A percentile compares a stretch with the other conserved stretches of the same genome.
phyloP scores from a whole-genome alignment of 2,797 vertebrate genomes.

The Anabas testudineus region DNA sequence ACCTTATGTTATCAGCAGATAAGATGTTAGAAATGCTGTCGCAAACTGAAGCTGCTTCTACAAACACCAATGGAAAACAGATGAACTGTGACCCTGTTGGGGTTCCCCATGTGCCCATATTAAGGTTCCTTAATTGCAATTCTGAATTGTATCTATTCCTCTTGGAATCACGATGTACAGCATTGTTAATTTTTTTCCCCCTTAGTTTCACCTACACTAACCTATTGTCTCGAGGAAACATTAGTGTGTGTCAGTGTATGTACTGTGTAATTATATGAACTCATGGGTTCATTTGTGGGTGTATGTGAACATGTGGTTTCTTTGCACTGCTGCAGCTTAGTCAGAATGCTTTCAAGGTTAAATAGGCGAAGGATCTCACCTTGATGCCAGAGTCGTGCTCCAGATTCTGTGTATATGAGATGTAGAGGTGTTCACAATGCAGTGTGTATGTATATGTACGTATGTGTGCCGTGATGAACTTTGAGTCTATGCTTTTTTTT shows the following conservation, averaged over 20 bases:
- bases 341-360: constrained; percentile 18
- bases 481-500: constrained; percentile 17
- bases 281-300: not conserved
- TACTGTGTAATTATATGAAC: not conserved
- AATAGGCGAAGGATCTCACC: constrained; percentile 13
- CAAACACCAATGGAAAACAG: too few species aligned
- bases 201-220: not conserved
- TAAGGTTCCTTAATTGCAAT: too few species aligned
- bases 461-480: constrained; percentile 2
- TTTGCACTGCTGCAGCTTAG: not conserved
- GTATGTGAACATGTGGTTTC: not conserved
- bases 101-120: too few species aligned
- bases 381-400: constrained; percentile 8
- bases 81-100: too few species aligned
- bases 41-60: too few species aligned
- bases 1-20: too few species aligned
- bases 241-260: not conserved
- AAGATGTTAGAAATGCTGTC: too few species aligned
- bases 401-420: constrained; percentile 32
- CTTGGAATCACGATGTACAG: not conserved
- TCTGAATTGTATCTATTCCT: not conserved
- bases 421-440: not conserved
- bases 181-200: not conserved
- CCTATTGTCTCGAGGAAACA: not conserved
- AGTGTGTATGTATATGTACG: not conserved